Evolutionary conservation across 2,113 vertebrate species (phyloP).

Genomic region (Neomonachus schauinslandi): DNA sequence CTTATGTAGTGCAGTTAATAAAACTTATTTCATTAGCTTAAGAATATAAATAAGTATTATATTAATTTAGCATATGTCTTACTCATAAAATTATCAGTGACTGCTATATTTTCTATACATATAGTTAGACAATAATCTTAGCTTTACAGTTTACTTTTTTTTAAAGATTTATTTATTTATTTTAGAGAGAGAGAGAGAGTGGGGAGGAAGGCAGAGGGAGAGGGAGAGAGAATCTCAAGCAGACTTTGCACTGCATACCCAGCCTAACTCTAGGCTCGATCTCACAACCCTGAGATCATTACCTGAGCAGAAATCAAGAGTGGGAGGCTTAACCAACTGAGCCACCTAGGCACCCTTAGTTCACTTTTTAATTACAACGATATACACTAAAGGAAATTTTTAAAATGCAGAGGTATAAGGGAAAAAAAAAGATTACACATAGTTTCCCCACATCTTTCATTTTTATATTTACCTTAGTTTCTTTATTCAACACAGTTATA

Average conservation of each 20-base stretch:
- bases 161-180: background rate
- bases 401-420: background rate
- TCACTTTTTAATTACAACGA: background rate
- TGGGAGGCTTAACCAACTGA: background rate
- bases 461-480: background rate
- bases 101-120: background rate
- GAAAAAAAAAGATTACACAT: background rate
- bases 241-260: background rate
- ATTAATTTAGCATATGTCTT: background rate
- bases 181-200: background rate
- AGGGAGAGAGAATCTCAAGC: background rate
- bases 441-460: background rate
- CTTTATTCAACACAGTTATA: background rate
- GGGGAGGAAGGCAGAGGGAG: background rate
- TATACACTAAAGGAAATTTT: background rate
- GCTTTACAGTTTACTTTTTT: background rate
- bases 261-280: background rate
- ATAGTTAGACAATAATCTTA: background rate
- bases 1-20: background rate
- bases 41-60: background rate
- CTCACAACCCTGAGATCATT: background rate
- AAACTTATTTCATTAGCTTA: background rate
- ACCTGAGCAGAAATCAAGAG: background rate
- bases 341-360: background rate
- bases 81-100: background rate